Evolutionary conservation across 2,113 vertebrate species (phyloP).

Genomic region (Dromiciops gliroides): DNA sequence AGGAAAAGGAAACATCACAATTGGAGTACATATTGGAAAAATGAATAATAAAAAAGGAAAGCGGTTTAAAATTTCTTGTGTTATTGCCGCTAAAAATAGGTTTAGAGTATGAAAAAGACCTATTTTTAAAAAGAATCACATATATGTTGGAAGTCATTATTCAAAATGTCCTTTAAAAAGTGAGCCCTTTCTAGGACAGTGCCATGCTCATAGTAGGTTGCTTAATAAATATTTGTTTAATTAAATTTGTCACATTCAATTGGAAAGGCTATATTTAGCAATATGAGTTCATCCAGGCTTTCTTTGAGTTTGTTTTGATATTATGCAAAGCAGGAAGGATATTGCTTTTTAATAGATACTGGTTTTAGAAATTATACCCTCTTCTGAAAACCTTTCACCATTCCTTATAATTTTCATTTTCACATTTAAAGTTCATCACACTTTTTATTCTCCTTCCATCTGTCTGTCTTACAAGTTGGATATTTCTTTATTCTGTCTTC

Average conservation of each 20-base stretch:
- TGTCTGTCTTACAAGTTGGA: constrained; percentile 25
- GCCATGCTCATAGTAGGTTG: background rate
- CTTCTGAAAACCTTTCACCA: constrained; percentile 6
- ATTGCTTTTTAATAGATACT: background rate
- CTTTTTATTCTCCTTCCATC: constrained; percentile 39
- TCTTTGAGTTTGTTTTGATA: background rate
- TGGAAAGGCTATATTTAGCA: background rate
- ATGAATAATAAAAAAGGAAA: constrained; percentile 63
- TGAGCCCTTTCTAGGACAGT: background rate
- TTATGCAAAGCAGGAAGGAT: background rate
- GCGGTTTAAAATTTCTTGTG: constrained; percentile 45
- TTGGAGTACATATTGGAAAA: constrained; percentile 39
- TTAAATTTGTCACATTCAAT: background rate
- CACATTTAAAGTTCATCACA: constrained; percentile 3
- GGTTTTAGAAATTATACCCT: background rate
- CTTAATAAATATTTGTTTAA: background rate
- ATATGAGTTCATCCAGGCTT: background rate
- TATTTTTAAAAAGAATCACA: constrained; percentile 52
- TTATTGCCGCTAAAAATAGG: constrained; percentile 40
- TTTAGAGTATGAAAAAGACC: constrained; percentile 3
- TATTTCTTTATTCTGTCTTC: constrained; percentile 28
- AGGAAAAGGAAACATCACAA: constrained; percentile 14
- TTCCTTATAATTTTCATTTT: constrained; percentile 40
- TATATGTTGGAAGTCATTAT: constrained; percentile 37
- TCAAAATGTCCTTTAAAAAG: constrained; percentile 46